Conservation (phyloP, 1,140 invertebrate genomes). For the Chrysopa pallens region DNA sequence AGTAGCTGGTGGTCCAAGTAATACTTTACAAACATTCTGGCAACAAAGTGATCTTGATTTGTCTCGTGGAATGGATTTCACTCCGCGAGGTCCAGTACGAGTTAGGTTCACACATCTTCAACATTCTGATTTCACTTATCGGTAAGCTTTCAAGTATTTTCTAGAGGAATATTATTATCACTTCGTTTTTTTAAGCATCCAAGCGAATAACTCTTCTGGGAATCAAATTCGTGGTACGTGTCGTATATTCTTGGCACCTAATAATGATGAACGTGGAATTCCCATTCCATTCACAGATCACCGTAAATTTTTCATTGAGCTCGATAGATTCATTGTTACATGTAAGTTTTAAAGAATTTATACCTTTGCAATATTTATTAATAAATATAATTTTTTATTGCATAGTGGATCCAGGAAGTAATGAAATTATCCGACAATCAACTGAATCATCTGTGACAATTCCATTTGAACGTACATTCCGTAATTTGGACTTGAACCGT, state of each 20-base stretch:
- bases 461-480: conserved; percentile 42
- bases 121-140: conserved; percentile 21
- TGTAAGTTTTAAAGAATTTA: conserved; percentile 23
- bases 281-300: conserved; percentile 29
- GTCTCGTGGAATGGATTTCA: conserved; percentile 57
- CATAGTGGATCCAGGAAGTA: conserved; percentile 32
- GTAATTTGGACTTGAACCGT: conserved; percentile 27
- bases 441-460: conserved; percentile 42
- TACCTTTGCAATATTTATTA: too few species aligned
- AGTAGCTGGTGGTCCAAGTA: conserved; percentile 25
- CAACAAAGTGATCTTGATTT: conserved; percentile 54
- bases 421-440: conserved; percentile 32
- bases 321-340: conserved; percentile 33
- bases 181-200: too few species aligned
- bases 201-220: too few species aligned
- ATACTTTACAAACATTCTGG: conserved; percentile 48
- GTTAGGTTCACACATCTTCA: conserved; percentile 54
- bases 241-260: conserved; percentile 38
- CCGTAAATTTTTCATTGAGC: conserved; percentile 31
- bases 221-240: conserved; percentile 24
- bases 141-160: too few species aligned
- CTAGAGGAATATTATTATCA: too few species aligned
- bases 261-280: conserved; percentile 30
- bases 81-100: conserved; percentile 42
- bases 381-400: too few species aligned